Evolutionary conservation across 2,113 vertebrate genomes (phyloP).

Genomic region (Equus przewalskii): DNA sequence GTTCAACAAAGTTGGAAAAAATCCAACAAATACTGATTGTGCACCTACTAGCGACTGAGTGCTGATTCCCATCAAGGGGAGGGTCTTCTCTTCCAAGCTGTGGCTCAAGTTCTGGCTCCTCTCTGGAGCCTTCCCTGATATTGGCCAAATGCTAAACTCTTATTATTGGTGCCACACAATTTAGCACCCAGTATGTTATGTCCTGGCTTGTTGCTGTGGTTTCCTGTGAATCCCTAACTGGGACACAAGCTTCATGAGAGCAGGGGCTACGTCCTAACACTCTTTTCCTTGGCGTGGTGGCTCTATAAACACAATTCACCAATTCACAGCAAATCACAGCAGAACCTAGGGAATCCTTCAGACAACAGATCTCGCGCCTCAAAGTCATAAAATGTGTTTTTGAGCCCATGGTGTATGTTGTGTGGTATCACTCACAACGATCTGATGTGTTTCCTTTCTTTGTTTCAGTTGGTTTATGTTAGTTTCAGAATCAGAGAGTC

Average conservation of each 20-base stretch:
- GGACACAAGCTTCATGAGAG: not conserved
- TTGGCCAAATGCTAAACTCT: not conserved
- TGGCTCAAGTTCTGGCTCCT: not conserved
- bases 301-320: not conserved
- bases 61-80: not conserved
- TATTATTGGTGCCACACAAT: not conserved
- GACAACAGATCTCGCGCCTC: not conserved
- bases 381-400: not conserved
- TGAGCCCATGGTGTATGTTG: not conserved
- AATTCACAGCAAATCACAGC: not conserved
- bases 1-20: not conserved
- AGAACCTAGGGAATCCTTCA: not conserved
- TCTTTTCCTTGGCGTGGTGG: not conserved
- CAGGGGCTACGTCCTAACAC: not conserved
- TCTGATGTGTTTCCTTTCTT: not conserved
- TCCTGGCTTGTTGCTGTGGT: not conserved
- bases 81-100: not conserved
- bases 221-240: not conserved
- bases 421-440: too few species aligned
- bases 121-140: not conserved
- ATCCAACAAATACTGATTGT: not conserved
- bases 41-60: not conserved
- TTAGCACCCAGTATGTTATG: not conserved
- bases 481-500: constrained; percentile 49
- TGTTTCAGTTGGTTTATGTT: not conserved